Percentiles rank a stretch among this genome's conserved stretches.
These are phyloP conservation scores for Platyscapa corneri DNA, from an alignment of 1,140 invertebrate species.

Conservation along the genomic window DNA sequence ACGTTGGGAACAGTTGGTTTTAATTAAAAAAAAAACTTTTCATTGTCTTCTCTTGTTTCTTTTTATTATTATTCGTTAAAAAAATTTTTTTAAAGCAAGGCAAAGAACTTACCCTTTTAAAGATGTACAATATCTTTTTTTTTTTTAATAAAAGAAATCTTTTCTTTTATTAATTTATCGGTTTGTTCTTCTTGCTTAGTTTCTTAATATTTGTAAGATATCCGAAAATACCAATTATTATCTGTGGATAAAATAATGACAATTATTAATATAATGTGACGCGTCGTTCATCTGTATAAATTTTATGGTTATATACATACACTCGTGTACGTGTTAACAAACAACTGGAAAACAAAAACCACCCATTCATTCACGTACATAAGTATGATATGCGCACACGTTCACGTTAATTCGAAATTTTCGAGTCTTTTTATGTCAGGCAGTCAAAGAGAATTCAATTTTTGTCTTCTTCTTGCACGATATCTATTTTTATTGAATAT, in stretches of 20 bases:
- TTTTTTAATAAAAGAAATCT: not conserved
- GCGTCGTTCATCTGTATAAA: slow-evolving; percentile 59
- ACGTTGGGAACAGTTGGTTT: slow-evolving; percentile 15
- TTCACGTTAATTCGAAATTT: slow-evolving; percentile 40
- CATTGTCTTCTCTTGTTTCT: slow-evolving; percentile 23
- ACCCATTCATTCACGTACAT: not conserved
- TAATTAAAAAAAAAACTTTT: not conserved
- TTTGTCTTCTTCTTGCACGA: slow-evolving; percentile 47
- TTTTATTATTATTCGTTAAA: not conserved
- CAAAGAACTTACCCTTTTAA: not conserved
- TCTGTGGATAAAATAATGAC: slow-evolving; percentile 45
- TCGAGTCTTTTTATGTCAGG: slow-evolving; percentile 53
- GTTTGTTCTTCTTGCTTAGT: slow-evolving; percentile 32
- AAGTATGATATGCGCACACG: slow-evolving; percentile 4
- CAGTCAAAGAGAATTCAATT: slow-evolving; percentile 30
- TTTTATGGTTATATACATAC: slow-evolving; percentile 60
- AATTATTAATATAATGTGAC: slow-evolving; percentile 43
- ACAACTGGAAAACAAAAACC: not conserved
- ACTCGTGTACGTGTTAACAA: slow-evolving; percentile 52
- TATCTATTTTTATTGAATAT: slow-evolving; percentile 56
- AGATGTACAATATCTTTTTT: slow-evolving; percentile 9
- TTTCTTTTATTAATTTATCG: slow-evolving; percentile 30
- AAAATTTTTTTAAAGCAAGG: slow-evolving; percentile 1
- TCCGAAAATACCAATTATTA: slow-evolving; percentile 39
- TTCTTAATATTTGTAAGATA: slow-evolving; percentile 40